Conservation (phyloP, 2,113 vertebrate species). For the Dasyornis broadbenti region DNA sequence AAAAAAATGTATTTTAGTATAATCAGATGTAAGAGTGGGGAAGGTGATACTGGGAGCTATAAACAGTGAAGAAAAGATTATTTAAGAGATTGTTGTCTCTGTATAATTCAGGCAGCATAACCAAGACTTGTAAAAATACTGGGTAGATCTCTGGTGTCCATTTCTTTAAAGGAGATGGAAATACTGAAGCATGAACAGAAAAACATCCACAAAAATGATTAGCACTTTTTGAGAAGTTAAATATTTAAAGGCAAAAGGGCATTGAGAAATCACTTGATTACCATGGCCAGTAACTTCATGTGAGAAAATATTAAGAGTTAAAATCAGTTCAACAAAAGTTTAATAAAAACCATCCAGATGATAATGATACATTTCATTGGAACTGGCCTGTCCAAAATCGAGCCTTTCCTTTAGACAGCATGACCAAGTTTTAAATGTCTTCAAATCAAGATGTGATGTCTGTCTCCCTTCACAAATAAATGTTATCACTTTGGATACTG, state of each 20-base stretch:
- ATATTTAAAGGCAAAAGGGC: background rate
- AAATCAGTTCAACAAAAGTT: background rate
- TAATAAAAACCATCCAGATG: background rate
- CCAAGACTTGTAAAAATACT: background rate
- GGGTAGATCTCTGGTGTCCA: background rate
- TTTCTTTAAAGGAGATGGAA: background rate
- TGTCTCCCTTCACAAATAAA: background rate
- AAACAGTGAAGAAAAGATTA: background rate
- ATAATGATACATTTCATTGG: background rate
- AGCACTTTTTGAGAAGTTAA: background rate
- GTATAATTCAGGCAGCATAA: background rate
- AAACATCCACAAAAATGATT: background rate
- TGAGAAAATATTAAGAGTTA: background rate
- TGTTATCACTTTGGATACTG: background rate
- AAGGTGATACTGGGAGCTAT: background rate
- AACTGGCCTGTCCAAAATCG: background rate
- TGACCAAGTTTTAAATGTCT: background rate
- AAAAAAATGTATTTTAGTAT: background rate
- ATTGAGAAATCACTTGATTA: background rate
- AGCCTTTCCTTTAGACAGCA: background rate
- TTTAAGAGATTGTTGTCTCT: background rate
- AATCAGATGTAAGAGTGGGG: background rate
- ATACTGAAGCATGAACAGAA: background rate
- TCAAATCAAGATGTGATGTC: background rate
- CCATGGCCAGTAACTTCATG: background rate